These are phyloP conservation scores for Tautogolabrus adspersus DNA, from an alignment of 2,113 vertebrate genomes.

Conservation along the genomic window DNA sequence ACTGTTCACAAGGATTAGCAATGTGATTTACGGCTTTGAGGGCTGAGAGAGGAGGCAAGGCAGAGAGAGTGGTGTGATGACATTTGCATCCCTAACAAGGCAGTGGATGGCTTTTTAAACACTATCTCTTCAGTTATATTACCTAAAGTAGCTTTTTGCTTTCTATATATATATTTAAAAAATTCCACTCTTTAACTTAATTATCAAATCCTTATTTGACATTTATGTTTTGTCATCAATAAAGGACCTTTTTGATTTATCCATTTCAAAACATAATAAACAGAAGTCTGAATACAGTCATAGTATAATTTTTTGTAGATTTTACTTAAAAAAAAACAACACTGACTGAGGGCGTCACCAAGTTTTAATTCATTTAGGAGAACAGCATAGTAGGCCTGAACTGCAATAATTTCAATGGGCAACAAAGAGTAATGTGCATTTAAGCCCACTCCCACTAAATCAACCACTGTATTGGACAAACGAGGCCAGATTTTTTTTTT, in stretches of 20 bases:
- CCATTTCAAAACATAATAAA: neutral
- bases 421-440: neutral
- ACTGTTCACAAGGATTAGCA: slow-evolving; percentile 83
- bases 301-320: no score
- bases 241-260: neutral
- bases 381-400: neutral
- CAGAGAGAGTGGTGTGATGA: slow-evolving; percentile 56
- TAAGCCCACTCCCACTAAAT: neutral
- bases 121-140: slow-evolving; percentile 16
- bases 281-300: no score
- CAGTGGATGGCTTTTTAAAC: slow-evolving; percentile 31
- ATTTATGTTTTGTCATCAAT: neutral
- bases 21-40: slow-evolving; percentile 82
- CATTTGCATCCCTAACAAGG: slow-evolving; percentile 46
- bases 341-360: no score
- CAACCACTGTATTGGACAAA: neutral
- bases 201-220: neutral
- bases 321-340: no score
- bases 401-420: neutral
- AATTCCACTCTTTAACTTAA: no score
- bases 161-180: no score
- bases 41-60: slow-evolving; percentile 59
- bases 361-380: no score
- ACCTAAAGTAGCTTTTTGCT: neutral
- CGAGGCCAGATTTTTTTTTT: neutral